Evolutionary conservation across 2,113 vertebrate species (phyloP), one percentile per base, ranked within the genome.

Genomic region (Neolamprologus fasciatus): DNA sequence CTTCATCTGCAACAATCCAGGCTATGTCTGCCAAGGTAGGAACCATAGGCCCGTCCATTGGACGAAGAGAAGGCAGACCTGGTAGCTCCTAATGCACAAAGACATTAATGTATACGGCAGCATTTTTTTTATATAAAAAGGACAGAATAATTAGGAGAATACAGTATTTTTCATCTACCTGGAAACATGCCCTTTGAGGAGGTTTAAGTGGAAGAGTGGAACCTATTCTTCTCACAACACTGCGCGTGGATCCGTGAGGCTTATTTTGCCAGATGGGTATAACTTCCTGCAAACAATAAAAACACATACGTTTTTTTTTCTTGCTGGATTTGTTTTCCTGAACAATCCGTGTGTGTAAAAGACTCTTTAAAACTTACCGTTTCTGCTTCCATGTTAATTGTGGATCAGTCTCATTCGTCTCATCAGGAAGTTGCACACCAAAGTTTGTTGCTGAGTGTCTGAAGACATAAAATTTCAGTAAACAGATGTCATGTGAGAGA

Each of bases 201-300:
- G 99, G 98, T 40, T 95, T 99, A 57, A 99, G 94, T 11, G 98
- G 98, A 23, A 99, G 97, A 45, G 97, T 99, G 63, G 99, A 98
- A 13, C 98, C 99, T 4, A 99, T 99, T 95, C 96, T 97, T 93
- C 98, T 97, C 82, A 99, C 98, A 26, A 99, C 97, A 66, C 99
- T 99, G 26, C 98, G 98, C 3, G 98, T 96, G 1, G 99, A 97
- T 88, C 99, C 99, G 9, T 98, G 97, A 16, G 98, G 98, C 89
- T 99, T 99, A 95, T 99, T 99, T 96, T 99, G 98, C 99, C 99
- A 99, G 91, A 99, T 98, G 82, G 99, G 99, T 90, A 99, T 97
- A 11, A 98, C 98, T 95, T 99, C 86, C 95, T 96, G 89, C 42
- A 84, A 89, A 80, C 47, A 8, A 85, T 14, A 40, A 42, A 66